These are phyloP conservation scores for Meiosimyza decipiens DNA, from an alignment of 2,888 invertebrate species.

Conservation along the genomic window DNA sequence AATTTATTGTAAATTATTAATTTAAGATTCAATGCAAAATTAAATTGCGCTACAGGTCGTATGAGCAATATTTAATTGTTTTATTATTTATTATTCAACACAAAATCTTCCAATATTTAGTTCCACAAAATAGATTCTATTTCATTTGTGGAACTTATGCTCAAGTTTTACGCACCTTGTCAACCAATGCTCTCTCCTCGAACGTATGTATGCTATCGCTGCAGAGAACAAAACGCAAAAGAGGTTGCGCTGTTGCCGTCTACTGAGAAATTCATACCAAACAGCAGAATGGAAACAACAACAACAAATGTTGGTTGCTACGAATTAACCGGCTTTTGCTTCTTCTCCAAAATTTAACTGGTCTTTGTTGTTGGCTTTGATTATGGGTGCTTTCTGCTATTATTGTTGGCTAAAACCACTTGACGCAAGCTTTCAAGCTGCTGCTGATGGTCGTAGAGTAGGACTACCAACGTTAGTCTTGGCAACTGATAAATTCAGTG, in stretches of 20 bases:
- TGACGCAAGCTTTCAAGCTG: slow-evolving; percentile 42
- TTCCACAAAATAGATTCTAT: not conserved
- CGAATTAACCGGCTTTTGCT: slow-evolving; percentile 28
- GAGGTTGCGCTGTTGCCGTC: not conserved
- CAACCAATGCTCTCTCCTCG: not conserved
- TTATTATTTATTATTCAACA: not conserved
- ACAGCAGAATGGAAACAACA: too few relatives aligned
- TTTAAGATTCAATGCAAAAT: too few relatives aligned
- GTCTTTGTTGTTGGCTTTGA: slow-evolving; percentile 30
- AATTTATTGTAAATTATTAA: too few relatives aligned
- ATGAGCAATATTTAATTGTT: not conserved
- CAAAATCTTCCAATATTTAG: not conserved
- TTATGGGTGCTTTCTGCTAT: slow-evolving; percentile 32
- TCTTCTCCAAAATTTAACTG: too few relatives aligned
- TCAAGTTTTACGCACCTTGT: not conserved
- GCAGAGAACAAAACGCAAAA: not conserved
- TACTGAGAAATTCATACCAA: too few relatives aligned
- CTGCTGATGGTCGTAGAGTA: slow-evolving; percentile 22
- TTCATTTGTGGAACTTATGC: not conserved
- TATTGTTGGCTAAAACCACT: slow-evolving; percentile 37
- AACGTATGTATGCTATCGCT: not conserved
- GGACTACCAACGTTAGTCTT: slow-evolving; percentile 49
- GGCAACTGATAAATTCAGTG: slow-evolving; percentile 61
- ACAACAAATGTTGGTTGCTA: not conserved
- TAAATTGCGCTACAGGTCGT: not conserved